Conservation (phyloP, 2,113 vertebrate species). For the Sorex fumeus region DNA sequence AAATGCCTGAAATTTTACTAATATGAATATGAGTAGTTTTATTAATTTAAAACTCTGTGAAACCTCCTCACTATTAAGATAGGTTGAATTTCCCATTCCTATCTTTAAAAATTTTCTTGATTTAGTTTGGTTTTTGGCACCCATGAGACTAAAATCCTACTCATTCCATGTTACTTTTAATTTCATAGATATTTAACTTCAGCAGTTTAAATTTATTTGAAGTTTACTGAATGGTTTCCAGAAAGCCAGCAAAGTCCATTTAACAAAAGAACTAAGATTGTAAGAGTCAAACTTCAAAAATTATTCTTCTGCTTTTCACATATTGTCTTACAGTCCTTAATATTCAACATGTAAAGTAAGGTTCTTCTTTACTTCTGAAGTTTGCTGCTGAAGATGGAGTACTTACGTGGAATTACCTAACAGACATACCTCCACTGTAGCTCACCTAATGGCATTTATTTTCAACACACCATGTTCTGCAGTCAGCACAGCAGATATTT, state of each 20-base stretch:
- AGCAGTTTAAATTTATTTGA: conserved; percentile 48
- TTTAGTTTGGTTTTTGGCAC: conserved; percentile 45
- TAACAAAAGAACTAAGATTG: conserved; percentile 52
- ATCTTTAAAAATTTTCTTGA: conserved; percentile 40
- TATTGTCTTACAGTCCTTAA: conserved; percentile 46
- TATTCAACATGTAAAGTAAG: conserved; percentile 7
- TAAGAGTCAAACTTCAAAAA: conserved; percentile 60
- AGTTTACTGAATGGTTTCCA: conserved; percentile 54
- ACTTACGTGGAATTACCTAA: conserved; percentile 60
- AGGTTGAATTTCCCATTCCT: not conserved
- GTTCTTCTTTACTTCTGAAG: not conserved
- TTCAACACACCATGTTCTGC: conserved; percentile 36
- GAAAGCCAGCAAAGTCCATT: conserved; percentile 56
- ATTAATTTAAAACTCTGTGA: not conserved
- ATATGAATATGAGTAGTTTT: conserved; percentile 20
- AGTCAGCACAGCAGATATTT: conserved; percentile 50
- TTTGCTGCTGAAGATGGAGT: conserved; percentile 58
- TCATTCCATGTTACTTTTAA: conserved; percentile 1
- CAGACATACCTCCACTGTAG: conserved; percentile 31
- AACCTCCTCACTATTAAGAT: not conserved
- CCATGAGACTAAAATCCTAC: not conserved
- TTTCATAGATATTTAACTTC: conserved; percentile 31
- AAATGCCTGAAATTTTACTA: not conserved
- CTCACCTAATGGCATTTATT: conserved; percentile 31
- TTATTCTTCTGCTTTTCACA: conserved; percentile 19